Base-by-base conservation (phyloP, 2,797 vertebrate genomes). In the Danio jaintianensis region DNA sequence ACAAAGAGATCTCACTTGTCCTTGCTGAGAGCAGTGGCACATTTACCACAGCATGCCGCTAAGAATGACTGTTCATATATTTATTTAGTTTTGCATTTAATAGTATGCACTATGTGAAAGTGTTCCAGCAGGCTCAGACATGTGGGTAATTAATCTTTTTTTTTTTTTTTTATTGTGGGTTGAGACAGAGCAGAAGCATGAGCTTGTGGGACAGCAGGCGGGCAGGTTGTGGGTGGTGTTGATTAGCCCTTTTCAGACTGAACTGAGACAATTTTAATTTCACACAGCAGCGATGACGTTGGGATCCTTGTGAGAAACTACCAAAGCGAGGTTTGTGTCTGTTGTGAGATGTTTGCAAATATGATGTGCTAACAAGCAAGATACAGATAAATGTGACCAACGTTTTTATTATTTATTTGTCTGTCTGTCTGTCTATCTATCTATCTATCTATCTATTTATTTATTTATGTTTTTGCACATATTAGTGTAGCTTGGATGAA, bases 201-300 rank as follows among this genome's bases (percentile, higher is more conserved):
- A 74, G 69, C 45, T 73, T 78, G 47, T 63, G 20, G 80, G 58
- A 56, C 36, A 56, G 15, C n/a, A 56, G 55, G 7, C 47, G 15
- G 42, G 36, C 58, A 5, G 11, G 55, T 38, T 66, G 52, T 55
- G 75, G 74, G 36, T 64, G 62, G 36, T 53, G 45, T 73, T 59
- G 76, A 83, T 82, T 78, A 70, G 45, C 55, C 55, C 43, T 50
- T 74, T 79, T 82, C 71, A 67, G 64, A 45, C 71, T 80, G 38
- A 77, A 72, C 38, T 47, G 15, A 61, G 67, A 43, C 71, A 75
- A 45, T 81, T 73, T 88, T 85, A 75, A 81, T 85, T 83, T 87
- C 58, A 72, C 71, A 67, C 69, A 80, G 79, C 80, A 70, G 58
- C 45, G 55, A 13, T 56, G 61, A 73, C 83, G 71, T 75, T 43